Conservation (phyloP, 2,888 invertebrate genomes). For the Argyresthia albistria region DNA sequence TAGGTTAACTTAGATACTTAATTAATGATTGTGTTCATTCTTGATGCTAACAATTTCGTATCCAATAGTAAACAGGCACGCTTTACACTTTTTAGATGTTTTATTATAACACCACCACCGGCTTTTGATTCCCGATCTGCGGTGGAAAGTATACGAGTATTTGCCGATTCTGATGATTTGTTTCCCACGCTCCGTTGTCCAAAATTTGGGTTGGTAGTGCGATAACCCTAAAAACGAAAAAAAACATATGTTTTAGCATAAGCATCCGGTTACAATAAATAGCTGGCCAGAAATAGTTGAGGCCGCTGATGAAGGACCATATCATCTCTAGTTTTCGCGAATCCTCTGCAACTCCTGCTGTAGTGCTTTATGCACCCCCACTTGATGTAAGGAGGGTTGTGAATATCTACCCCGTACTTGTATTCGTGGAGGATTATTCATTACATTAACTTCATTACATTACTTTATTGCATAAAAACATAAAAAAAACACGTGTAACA, state of each 20-base stretch:
- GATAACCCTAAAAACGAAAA: too few species aligned
- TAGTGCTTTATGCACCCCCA: neutral
- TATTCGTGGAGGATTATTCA: neutral
- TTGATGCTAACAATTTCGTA: neutral
- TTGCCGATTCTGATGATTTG: neutral
- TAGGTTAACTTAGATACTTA: neutral
- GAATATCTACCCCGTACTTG: neutral
- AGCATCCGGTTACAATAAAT: too few species aligned
- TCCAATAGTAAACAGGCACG: conserved; percentile 7
- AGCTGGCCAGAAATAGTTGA: too few species aligned
- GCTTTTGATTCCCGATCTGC: conserved; percentile 14
- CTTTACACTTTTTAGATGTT: conserved; percentile 23
- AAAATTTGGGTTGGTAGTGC: neutral
- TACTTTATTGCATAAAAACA: too few species aligned
- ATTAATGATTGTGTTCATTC: neutral
- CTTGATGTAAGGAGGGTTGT: neutral
- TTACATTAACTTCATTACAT: too few species aligned
- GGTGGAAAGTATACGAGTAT: conserved; percentile 12
- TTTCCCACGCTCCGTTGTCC: neutral
- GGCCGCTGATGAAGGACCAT: too few species aligned
- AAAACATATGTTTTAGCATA: too few species aligned
- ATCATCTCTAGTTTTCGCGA: neutral
- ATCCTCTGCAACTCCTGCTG: neutral
- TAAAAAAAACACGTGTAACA: too few species aligned
- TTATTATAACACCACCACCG: conserved; percentile 39